phyloP scores from a whole-genome alignment of 2,113 vertebrate species.

The Laticauda laticaudata region DNA sequence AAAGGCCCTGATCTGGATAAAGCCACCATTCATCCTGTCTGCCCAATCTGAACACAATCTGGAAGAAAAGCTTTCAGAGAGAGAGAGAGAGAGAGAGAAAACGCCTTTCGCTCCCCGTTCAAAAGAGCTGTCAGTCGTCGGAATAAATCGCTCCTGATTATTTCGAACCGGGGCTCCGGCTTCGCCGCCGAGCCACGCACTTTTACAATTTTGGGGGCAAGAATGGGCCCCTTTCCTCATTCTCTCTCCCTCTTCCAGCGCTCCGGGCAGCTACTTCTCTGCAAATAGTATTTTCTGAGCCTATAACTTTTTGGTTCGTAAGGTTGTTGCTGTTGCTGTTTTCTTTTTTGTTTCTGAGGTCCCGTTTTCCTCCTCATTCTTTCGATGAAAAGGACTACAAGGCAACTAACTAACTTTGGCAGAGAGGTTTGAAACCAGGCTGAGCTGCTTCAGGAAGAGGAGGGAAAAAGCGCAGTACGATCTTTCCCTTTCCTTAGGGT shows the following conservation, averaged over 20 bases:
- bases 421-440: constrained; percentile 56
- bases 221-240: background rate
- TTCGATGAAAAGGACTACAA: background rate
- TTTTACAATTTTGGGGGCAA: constrained; percentile 24
- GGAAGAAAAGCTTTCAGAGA: constrained; percentile 82
- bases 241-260: too few species aligned
- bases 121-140: constrained; percentile 82
- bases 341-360: background rate
- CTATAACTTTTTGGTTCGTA: background rate
- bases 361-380: background rate
- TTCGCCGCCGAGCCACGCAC: constrained; percentile 53
- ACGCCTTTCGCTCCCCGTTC: constrained; percentile 80
- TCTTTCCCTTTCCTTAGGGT: background rate
- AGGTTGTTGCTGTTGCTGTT: background rate
- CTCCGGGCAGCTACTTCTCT: background rate
- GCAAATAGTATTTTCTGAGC: background rate
- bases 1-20: constrained; percentile 83
- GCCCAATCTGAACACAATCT: constrained; percentile 84
- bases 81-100: constrained; percentile 81
- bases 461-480: constrained; percentile 27
- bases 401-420: constrained; percentile 3
- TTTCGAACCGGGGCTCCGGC: constrained; percentile 63
- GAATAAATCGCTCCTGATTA: constrained; percentile 78
- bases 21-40: constrained; percentile 79
- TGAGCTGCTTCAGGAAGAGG: background rate